Percentiles rank a stretch among this genome's conserved stretches.
Evolutionary conservation across 2,113 vertebrate species (phyloP).

Genomic region (Mesitornis unicolor): DNA sequence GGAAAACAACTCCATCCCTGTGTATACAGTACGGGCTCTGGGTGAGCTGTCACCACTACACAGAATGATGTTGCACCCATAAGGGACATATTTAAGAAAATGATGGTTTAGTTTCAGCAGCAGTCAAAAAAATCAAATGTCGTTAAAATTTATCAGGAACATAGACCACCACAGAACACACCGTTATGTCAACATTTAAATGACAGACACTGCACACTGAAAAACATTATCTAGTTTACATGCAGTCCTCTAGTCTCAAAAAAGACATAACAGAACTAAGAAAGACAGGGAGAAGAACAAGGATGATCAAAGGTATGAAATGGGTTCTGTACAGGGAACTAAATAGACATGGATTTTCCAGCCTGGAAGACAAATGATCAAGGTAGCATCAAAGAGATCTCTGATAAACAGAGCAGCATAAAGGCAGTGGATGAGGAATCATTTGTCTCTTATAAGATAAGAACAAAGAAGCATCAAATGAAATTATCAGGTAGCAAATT

Average conservation of each 20-base stretch:
- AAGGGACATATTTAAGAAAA: neutral
- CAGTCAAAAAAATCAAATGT: neutral
- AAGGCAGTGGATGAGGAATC: neutral
- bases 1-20: neutral
- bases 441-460: conserved; percentile 34
- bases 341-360: conserved; percentile 29
- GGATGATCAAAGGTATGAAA: conserved; percentile 52
- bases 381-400: conserved; percentile 40
- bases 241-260: neutral
- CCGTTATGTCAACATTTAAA: neutral
- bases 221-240: neutral
- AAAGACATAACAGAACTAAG: neutral
- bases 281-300: neutral
- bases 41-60: neutral
- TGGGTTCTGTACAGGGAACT: conserved; percentile 5
- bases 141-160: neutral
- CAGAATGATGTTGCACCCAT: neutral
- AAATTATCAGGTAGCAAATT: conserved; percentile 19
- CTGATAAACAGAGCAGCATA: conserved; percentile 26
- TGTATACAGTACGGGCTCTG: accelerated
- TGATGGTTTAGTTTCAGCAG: neutral
- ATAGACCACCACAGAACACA: neutral
- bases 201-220: neutral
- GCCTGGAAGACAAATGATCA: conserved; percentile 35
- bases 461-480: conserved; percentile 25